A percentile compares a stretch with the other conserved stretches of the same genome.
These are phyloP conservation scores for Pelochelys cantorii DNA, from an alignment of 2,797 vertebrate species.

Conservation along the genomic window DNA sequence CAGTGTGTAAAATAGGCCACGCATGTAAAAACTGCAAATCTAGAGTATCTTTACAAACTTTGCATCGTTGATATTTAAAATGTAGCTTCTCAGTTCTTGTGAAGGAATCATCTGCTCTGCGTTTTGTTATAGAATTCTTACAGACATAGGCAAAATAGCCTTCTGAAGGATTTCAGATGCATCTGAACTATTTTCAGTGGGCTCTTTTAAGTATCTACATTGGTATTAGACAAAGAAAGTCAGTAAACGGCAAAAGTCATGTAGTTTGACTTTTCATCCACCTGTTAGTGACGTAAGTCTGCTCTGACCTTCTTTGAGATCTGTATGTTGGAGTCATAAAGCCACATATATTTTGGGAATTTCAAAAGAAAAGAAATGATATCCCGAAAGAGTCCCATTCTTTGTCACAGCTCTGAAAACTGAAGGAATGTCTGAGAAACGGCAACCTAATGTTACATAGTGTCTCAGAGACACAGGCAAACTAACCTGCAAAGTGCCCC, in stretches of 20 bases:
- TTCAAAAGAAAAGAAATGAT: neutral
- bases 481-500: neutral
- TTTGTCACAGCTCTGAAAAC: neutral
- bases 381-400: neutral
- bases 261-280: neutral
- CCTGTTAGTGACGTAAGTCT: neutral
- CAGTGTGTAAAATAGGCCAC: neutral
- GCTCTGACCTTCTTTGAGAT: neutral
- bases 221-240: neutral
- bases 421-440: neutral
- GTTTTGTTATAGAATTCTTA: neutral
- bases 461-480: slow-evolving; percentile 7
- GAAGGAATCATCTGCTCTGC: neutral
- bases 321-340: neutral
- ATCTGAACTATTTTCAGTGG: neutral
- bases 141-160: neutral
- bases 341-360: neutral
- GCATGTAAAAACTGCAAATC: neutral
- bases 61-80: neutral
- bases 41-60: neutral
- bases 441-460: fast-evolving
- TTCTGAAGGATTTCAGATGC: neutral
- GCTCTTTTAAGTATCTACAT: neutral
- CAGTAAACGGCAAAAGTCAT: neutral
- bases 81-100: neutral